phyloP scores from a whole-genome alignment of 2,797 vertebrate genomes.

The Hylomyscus alleni region DNA sequence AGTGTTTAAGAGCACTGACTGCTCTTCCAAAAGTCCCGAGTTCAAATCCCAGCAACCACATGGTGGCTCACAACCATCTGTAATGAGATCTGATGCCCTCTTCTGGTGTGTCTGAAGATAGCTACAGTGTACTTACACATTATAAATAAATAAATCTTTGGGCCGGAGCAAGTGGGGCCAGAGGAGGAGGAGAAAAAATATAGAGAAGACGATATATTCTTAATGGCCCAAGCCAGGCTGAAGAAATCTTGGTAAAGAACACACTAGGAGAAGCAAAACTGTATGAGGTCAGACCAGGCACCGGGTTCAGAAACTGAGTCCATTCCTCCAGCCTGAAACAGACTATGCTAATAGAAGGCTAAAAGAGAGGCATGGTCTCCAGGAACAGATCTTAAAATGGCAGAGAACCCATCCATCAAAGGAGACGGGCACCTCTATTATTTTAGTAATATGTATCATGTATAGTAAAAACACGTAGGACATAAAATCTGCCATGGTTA shows the following conservation, averaged over 20 bases:
- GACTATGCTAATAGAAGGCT: background rate
- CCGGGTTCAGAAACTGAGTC: background rate
- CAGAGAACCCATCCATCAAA: background rate
- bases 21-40: too few species aligned
- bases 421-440: background rate
- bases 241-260: background rate
- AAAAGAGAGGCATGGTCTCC: too few species aligned
- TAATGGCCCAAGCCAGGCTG: background rate
- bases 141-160: too few species aligned
- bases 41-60: too few species aligned
- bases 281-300: rapidly evolving
- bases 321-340: background rate
- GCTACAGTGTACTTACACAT: too few species aligned
- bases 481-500: background rate
- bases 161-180: too few species aligned
- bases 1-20: too few species aligned
- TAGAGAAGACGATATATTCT: background rate
- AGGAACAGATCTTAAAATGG: background rate
- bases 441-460: background rate
- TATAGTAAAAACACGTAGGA: background rate
- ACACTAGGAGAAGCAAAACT: background rate
- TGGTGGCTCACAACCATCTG: too few species aligned
- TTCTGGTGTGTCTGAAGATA: too few species aligned
- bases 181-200: background rate
- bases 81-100: too few species aligned